Evolutionary conservation across 2,113 vertebrate genomes (phyloP).

Genomic region (Piprites chloris): DNA sequence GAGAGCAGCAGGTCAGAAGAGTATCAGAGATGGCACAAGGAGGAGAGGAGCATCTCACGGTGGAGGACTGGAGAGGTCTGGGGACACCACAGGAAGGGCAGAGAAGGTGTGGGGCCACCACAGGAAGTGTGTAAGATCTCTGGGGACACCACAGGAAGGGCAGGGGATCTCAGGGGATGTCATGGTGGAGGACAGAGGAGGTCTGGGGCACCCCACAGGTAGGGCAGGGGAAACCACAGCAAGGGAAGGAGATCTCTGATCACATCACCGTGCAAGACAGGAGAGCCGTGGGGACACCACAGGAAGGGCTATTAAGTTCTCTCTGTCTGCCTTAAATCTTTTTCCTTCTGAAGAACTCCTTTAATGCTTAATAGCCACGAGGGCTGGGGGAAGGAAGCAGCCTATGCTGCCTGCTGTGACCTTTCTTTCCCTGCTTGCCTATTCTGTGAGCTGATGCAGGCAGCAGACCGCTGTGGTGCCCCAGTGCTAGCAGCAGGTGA

Average conservation of each 20-base stretch:
- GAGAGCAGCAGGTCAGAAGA: neutral
- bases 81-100: neutral
- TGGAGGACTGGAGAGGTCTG: neutral
- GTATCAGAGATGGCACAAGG: neutral
- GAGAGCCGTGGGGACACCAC: neutral
- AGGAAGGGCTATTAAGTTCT: neutral
- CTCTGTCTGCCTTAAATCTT: neutral
- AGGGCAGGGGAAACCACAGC: neutral
- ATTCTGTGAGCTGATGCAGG: neutral
- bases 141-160: neutral
- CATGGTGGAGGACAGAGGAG: neutral
- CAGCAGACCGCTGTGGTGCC: fast-evolving
- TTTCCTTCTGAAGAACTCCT: neutral
- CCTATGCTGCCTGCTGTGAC: fast-evolving
- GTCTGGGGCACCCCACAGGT: neutral
- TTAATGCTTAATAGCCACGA: neutral
- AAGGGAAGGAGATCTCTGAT: neutral
- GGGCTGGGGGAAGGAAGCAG: neutral
- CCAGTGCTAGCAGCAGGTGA: fast-evolving
- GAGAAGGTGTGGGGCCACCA: neutral
- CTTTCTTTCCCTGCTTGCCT: neutral
- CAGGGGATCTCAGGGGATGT: neutral
- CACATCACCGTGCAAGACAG: neutral
- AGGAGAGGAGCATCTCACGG: neutral
- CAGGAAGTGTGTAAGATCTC: neutral